These are phyloP conservation scores for Halcyon badia DNA, from an alignment of 2,797 vertebrate species.

Conservation along the genomic window DNA sequence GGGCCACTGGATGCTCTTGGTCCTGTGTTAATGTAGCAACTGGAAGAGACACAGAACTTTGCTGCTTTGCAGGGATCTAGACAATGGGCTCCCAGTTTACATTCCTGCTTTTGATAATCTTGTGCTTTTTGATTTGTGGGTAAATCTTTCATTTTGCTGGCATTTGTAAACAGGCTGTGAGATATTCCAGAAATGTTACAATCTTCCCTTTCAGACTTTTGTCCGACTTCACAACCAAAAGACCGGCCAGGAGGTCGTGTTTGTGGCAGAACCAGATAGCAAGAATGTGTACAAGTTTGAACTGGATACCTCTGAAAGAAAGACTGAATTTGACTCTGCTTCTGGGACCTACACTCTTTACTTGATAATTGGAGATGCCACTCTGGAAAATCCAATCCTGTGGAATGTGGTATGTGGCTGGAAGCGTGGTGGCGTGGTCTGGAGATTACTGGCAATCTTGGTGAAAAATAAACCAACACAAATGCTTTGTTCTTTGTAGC, in stretches of 20 bases:
- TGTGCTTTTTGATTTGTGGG: background rate
- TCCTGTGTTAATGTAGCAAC: background rate
- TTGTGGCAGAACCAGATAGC: constrained; percentile 96
- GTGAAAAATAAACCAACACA: background rate
- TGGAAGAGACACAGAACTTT: background rate
- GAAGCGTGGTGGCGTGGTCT: background rate
- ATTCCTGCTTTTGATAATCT: background rate
- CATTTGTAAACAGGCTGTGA: background rate
- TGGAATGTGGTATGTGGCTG: constrained; percentile 93
- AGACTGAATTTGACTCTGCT: constrained; percentile 94
- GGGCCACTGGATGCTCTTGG: background rate
- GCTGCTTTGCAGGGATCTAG: background rate
- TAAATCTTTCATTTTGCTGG: background rate
- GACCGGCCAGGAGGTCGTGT: constrained; percentile 97
- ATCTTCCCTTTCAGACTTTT: constrained; percentile 87
- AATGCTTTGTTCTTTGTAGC: background rate
- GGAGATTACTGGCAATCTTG: background rate
- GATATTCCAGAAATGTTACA: background rate
- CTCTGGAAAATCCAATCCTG: constrained; percentile 95
- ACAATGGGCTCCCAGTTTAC: background rate
- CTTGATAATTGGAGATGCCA: constrained; percentile 96
- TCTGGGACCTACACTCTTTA: constrained; percentile 96
- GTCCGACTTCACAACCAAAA: constrained; percentile 96
- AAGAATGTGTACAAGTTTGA: constrained; percentile 98
- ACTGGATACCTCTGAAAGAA: constrained; percentile 93